phyloP scores from a whole-genome alignment of 2,797 vertebrate genomes.

The Sebastolobus alascanus region DNA sequence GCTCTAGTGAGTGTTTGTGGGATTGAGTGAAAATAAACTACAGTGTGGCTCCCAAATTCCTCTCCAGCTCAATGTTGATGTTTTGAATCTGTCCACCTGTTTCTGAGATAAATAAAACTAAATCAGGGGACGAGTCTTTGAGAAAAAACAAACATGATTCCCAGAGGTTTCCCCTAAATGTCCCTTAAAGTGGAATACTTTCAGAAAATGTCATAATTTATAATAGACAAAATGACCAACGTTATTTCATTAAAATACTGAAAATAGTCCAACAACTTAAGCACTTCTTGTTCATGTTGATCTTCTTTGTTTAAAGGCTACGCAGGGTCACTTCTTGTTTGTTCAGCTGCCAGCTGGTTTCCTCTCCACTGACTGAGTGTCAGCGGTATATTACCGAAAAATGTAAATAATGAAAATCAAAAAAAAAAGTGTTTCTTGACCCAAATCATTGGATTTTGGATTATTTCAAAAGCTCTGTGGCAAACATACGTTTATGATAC shows the following conservation, averaged over 20 bases:
- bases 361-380: background rate
- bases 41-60: background rate
- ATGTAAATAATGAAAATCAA: too few species aligned
- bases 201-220: background rate
- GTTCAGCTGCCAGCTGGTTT: slow-evolving; percentile 40
- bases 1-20: background rate
- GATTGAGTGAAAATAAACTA: background rate
- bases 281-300: background rate
- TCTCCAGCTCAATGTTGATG: background rate
- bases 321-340: slow-evolving; percentile 7
- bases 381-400: background rate
- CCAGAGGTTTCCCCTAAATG: background rate
- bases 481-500: too few species aligned
- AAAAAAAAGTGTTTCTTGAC: too few species aligned
- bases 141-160: background rate
- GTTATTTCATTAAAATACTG: background rate
- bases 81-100: background rate
- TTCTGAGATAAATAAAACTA: background rate
- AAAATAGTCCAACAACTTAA: background rate
- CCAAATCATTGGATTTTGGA: too few species aligned
- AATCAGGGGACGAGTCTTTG: background rate
- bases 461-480: too few species aligned
- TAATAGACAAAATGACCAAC: background rate
- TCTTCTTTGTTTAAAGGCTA: slow-evolving; percentile 6
- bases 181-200: background rate